These are phyloP conservation scores for Diadophis punctatus DNA, from an alignment of 2,113 vertebrate genomes.

Conservation along the genomic window DNA sequence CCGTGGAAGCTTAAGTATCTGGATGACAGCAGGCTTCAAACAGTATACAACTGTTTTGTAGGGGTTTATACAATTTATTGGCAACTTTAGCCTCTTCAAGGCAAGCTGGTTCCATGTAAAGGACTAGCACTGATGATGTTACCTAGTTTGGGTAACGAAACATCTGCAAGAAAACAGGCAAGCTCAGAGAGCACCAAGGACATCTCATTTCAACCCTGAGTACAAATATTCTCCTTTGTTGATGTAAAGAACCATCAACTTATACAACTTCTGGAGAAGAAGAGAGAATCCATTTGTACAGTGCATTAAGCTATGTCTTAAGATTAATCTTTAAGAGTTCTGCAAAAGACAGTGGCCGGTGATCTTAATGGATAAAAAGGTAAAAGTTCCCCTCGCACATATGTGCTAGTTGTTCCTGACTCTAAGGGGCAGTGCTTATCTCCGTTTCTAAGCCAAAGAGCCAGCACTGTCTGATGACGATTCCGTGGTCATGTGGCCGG, in stretches of 20 bases:
- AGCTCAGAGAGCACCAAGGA: too few species aligned
- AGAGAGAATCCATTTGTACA: not conserved
- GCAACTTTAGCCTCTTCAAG: not conserved
- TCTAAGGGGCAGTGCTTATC: too few species aligned
- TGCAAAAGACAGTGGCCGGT: conserved; percentile 21
- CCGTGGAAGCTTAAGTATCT: conserved; percentile 37
- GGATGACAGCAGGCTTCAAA: conserved; percentile 31
- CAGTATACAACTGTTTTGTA: conserved; percentile 55
- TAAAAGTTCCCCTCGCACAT: too few species aligned
- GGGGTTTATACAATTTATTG: conserved; percentile 30
- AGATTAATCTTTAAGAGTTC: conserved; percentile 7
- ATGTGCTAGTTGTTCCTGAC: too few species aligned
- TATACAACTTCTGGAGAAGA: not conserved
- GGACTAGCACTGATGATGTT: too few species aligned
- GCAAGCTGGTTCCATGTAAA: not conserved
- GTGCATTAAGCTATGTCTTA: conserved; percentile 12
- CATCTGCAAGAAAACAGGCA: too few species aligned
- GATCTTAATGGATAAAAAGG: not conserved
- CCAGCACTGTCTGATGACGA: too few species aligned
- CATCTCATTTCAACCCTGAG: too few species aligned
- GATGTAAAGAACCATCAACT: not conserved
- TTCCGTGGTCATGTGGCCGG: too few species aligned
- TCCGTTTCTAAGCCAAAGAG: too few species aligned
- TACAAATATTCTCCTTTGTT: too few species aligned
- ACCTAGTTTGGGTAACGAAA: too few species aligned